phyloP scores from a whole-genome alignment of 2,797 vertebrate species.

The Channa striata region DNA sequence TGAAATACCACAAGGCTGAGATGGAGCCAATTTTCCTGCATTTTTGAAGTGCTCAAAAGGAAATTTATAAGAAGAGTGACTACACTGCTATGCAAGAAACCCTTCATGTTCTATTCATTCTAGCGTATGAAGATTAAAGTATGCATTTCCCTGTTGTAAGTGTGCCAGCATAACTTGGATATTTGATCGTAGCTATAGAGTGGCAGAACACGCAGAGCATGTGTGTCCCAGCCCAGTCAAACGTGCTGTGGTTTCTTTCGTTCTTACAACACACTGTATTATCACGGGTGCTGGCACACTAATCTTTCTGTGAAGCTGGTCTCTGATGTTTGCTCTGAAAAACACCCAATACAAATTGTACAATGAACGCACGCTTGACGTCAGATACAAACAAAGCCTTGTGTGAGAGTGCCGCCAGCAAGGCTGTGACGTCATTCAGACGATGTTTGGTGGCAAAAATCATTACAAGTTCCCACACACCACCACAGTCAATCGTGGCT shows the following conservation, averaged over 20 bases:
- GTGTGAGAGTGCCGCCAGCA: slow-evolving; percentile 15
- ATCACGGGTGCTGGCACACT: background rate
- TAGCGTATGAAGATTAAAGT: slow-evolving; percentile 9
- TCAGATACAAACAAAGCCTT: slow-evolving; percentile 32
- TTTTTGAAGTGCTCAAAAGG: background rate
- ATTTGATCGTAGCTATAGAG: background rate
- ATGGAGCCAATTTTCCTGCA: background rate
- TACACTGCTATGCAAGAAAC: background rate
- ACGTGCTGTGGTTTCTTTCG: too few relatives aligned
- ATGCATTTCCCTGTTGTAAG: too few relatives aligned
- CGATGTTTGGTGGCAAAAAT: slow-evolving; percentile 42
- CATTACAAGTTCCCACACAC: slow-evolving; percentile 38
- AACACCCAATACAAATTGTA: background rate
- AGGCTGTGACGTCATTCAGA: slow-evolving; percentile 39
- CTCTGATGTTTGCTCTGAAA: background rate
- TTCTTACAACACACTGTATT: background rate
- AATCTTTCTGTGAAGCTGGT: slow-evolving; percentile 12
- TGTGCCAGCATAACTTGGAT: too few relatives aligned
- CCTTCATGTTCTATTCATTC: slow-evolving; percentile 10
- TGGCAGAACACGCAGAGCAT: background rate
- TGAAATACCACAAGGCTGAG: background rate
- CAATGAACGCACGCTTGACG: slow-evolving; percentile 22
- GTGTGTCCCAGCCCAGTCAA: background rate
- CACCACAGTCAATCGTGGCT: slow-evolving; percentile 28
- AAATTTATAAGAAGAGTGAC: slow-evolving; percentile 14